Evolutionary conservation across 35 echinoderm and acorn worm genomes (phyloP).

Genomic region (Ophioderma brevispina): DNA sequence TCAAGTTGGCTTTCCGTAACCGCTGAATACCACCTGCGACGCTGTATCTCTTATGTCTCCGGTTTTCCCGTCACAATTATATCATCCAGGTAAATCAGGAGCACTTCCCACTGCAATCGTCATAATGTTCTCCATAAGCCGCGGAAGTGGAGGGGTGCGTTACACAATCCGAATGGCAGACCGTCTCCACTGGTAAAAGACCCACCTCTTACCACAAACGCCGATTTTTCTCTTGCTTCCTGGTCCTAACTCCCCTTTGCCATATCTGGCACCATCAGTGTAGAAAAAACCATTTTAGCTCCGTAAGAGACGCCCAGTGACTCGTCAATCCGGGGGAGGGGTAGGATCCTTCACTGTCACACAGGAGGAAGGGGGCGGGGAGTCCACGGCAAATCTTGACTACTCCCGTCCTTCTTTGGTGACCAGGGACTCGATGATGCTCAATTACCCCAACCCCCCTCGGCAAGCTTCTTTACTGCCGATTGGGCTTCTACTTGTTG

Average conservation of each 20-base stretch:
- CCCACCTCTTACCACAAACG: background rate
- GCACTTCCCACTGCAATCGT: slow-evolving; percentile 62
- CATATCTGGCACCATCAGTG: background rate
- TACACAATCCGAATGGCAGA: slow-evolving; percentile 56
- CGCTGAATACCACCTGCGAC: slow-evolving; percentile 1
- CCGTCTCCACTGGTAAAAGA: no score
- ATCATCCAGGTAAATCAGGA: slow-evolving; percentile 62
- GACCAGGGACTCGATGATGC: background rate
- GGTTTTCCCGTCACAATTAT: slow-evolving; percentile 38
- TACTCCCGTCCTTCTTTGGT: background rate
- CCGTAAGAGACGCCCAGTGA: background rate
- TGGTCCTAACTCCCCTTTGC: background rate
- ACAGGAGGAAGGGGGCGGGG: background rate
- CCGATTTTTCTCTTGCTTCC: background rate
- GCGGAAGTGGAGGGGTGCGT: slow-evolving; percentile 39
- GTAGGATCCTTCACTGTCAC: background rate
- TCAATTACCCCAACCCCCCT: background rate
- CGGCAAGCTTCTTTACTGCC: background rate
- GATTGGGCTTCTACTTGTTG: background rate
- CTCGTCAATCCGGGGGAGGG: background rate
- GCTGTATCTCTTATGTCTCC: slow-evolving; percentile 16
- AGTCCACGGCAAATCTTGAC: background rate
- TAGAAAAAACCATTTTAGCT: background rate
- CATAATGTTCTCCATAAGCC: slow-evolving; percentile 59
- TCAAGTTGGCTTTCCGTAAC: background rate